These are phyloP conservation scores for Dryomyza anilis DNA, from an alignment of 2,888 invertebrate genomes.

Conservation along the genomic window DNA sequence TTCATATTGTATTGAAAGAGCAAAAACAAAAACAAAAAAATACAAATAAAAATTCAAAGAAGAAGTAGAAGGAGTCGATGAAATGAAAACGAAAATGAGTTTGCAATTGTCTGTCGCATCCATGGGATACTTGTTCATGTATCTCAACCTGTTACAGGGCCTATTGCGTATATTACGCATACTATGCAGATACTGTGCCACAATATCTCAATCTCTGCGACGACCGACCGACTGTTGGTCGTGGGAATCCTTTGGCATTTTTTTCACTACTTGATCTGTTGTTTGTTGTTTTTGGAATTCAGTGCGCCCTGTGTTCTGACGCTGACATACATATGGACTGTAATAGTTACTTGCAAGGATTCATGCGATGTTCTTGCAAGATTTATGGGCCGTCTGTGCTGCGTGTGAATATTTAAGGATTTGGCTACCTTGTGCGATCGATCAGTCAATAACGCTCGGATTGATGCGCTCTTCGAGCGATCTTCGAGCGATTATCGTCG, in stretches of 20 bases:
- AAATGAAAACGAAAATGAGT: conserved; percentile 20
- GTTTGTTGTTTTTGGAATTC: background rate
- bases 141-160: conserved; percentile 1
- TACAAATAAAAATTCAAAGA: background rate
- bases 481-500: too few relatives aligned
- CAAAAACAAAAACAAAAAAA: background rate
- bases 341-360: too few relatives aligned
- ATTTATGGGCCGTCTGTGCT: background rate
- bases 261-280: background rate
- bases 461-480: background rate
- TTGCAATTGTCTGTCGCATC: conserved; percentile 3
- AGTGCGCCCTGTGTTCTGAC: background rate
- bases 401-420: conserved; percentile 8
- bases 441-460: too few relatives aligned
- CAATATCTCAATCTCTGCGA: background rate
- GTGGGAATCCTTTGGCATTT: background rate
- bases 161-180: background rate
- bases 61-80: background rate
- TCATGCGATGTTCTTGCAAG: background rate
- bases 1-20: conserved; percentile 22
- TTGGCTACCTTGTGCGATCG: background rate
- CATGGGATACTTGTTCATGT: background rate
- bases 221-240: too few relatives aligned
- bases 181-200: background rate
- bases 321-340: too few relatives aligned